Conservation (phyloP, 2,797 vertebrate species). For the Sandelia bainsii region DNA sequence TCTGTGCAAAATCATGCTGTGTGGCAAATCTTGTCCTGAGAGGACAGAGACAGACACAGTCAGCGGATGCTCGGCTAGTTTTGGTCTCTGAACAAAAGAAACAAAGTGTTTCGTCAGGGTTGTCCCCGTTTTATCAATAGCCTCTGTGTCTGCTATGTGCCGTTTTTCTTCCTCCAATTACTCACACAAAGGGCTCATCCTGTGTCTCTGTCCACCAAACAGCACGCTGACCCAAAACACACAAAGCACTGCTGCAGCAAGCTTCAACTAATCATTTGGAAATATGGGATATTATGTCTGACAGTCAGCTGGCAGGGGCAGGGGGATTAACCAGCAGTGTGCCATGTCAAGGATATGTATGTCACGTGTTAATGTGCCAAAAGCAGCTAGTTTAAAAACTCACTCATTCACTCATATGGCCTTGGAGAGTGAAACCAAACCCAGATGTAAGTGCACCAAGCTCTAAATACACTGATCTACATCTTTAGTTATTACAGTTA, state of each 20-base stretch:
- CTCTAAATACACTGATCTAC: too few relatives aligned
- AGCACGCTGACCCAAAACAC: slow-evolving; percentile 33
- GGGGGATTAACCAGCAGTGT: slow-evolving; percentile 20
- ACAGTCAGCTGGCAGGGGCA: slow-evolving; percentile 25
- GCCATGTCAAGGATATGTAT: slow-evolving; percentile 20
- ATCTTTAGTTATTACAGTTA: too few relatives aligned
- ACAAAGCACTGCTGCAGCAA: slow-evolving; percentile 10
- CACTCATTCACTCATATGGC: neutral
- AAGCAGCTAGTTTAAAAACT: neutral
- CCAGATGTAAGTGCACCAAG: too few relatives aligned
- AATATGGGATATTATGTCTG: slow-evolving; percentile 47
- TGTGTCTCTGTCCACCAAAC: slow-evolving; percentile 29
- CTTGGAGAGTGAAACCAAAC: neutral
- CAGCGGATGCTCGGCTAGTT: slow-evolving; percentile 25
- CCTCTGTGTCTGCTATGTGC: slow-evolving; percentile 58
- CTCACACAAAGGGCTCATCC: slow-evolving; percentile 53
- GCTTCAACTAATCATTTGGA: slow-evolving; percentile 34
- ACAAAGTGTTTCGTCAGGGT: slow-evolving; percentile 36
- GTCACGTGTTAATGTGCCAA: slow-evolving; percentile 22
- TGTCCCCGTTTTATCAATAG: slow-evolving; percentile 70
- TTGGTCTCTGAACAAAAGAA: slow-evolving; percentile 51
- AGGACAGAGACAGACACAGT: slow-evolving; percentile 32
- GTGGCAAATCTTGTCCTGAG: slow-evolving; percentile 25
- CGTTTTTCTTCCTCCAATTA: slow-evolving; percentile 63
- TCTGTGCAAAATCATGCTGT: slow-evolving; percentile 39